Conservation (phyloP, 2,888 invertebrate species). For the Vanessa cardui region DNA sequence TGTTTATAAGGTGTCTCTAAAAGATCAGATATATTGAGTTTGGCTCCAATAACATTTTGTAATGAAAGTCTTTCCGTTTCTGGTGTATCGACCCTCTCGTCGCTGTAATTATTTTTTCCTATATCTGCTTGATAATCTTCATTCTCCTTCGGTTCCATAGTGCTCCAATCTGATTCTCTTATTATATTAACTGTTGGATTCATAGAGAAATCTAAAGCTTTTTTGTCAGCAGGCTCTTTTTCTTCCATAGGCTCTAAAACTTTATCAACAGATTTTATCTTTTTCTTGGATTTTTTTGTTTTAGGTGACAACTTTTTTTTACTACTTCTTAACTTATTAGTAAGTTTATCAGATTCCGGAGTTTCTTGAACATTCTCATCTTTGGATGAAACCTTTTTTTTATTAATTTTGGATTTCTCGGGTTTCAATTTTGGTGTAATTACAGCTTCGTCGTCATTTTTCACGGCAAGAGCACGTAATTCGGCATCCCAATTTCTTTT, state of each 20-base stretch:
- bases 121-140: conserved; percentile 46
- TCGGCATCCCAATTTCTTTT: conserved; percentile 70
- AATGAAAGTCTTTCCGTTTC: conserved; percentile 68
- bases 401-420: conserved; percentile 46
- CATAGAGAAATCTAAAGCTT: conserved; percentile 25
- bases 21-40: conserved; percentile 74
- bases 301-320: conserved; percentile 10
- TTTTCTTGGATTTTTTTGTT: conserved; percentile 34
- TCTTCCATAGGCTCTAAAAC: conserved; percentile 44
- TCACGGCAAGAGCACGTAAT: conserved; percentile 59
- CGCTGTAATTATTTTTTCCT: conserved; percentile 47
- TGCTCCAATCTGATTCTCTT: conserved; percentile 36
- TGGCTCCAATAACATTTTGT: conserved; percentile 71
- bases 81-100: conserved; percentile 64
- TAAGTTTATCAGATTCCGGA: conserved; percentile 10
- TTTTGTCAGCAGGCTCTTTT: conserved; percentile 35
- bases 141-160: conserved; percentile 28
- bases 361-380: conserved; percentile 13
- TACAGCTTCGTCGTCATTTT: conserved; percentile 38
- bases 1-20: conserved; percentile 84
- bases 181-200: conserved; percentile 68
- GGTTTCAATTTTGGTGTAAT: conserved; percentile 42
- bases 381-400: conserved; percentile 33
- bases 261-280: conserved; percentile 45
- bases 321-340: conserved; percentile 2